Evolutionary conservation across 1,140 invertebrate genomes (phyloP).

Genomic region (Cherax destructor): DNA sequence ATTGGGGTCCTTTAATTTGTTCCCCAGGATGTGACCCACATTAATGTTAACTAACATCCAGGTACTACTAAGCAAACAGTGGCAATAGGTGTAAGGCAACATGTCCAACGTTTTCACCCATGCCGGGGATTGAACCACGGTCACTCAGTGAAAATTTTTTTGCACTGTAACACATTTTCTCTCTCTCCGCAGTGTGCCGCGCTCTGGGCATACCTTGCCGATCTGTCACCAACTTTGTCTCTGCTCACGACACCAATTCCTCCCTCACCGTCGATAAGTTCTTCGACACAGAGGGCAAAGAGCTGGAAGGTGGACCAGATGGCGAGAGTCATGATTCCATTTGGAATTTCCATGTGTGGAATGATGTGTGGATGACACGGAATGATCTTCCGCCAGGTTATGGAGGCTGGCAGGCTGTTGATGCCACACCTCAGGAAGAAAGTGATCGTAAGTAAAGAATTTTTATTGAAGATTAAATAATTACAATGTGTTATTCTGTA

Average conservation of each 20-base stretch:
- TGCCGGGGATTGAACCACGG: no score
- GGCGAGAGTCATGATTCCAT: conserved; percentile 76
- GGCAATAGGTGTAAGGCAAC: no score
- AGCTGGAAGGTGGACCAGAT: conserved; percentile 73
- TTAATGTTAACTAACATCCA: no score
- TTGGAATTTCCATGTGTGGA: conserved; percentile 92
- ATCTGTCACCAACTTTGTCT: conserved; percentile 77
- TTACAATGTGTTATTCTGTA: no score
- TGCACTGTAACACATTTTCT: neutral
- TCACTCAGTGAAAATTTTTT: no score
- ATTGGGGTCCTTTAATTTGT: no score
- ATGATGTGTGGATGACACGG: conserved; percentile 88
- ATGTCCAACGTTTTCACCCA: no score
- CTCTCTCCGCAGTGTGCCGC: conserved; percentile 75
- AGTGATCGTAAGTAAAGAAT: conserved; percentile 77
- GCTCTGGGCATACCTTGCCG: conserved; percentile 78
- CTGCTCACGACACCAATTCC: conserved; percentile 78
- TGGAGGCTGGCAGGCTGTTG: conserved; percentile 94
- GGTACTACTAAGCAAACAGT: no score
- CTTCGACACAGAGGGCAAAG: conserved; percentile 75
- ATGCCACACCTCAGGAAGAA: conserved; percentile 91
- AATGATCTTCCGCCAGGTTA: conserved; percentile 85
- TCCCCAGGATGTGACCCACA: no score
- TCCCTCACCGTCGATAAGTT: conserved; percentile 78
- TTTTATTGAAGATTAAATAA: no score